Evolutionary conservation across 2,888 invertebrate species (phyloP), one percentile per base, ranked within the genome.

Genomic region (Adineta ricciae): DNA sequence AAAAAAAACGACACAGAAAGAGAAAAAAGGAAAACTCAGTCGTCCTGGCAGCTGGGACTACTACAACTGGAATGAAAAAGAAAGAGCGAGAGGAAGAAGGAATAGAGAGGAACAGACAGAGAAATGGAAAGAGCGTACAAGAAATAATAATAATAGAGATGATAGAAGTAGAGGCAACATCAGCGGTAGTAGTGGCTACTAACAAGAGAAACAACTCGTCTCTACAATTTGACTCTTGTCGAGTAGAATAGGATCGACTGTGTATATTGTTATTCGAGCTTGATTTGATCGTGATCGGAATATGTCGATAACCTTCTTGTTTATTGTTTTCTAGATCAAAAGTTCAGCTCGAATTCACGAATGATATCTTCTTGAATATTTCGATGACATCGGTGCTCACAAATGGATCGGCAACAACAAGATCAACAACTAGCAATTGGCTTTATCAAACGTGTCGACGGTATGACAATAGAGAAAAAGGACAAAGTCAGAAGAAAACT

Each of bases 131-230:
- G 64, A 64, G 64, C 32, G 32, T 16, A 64, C 16, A 64, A 64
- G 32, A 64, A 64, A 64, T 64, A 64, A 64, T 64, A 64, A 64
- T 64, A 64, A 64, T 64, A 36, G 64, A 64, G 64, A 36, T 27
- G 64, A 64, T 64, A 64, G 32, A 64, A 64, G 64, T 64, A 64
- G 32, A 64, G 19, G 64, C 64, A 64, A 32, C 64, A 64, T 64
- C 64, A 64, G 16, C 64, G 64, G 32, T 64, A 36, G 32, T 32
- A 14, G 64, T 64, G 32, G 64, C 32, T 64, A 64, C 64, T 64
- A 36, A 64, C 32, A 14, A 36, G 64, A 36, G 36, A 64, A 14
- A 32, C 27, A 32, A 64, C 64, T 8, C 27, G 64, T 64, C 27
- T 32, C 64, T 64, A 32, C 64, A 64, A 64, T 32, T 32, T 64